These are phyloP conservation scores for Hydraecia micacea DNA, from an alignment of 2,888 invertebrate species.

Conservation along the genomic window DNA sequence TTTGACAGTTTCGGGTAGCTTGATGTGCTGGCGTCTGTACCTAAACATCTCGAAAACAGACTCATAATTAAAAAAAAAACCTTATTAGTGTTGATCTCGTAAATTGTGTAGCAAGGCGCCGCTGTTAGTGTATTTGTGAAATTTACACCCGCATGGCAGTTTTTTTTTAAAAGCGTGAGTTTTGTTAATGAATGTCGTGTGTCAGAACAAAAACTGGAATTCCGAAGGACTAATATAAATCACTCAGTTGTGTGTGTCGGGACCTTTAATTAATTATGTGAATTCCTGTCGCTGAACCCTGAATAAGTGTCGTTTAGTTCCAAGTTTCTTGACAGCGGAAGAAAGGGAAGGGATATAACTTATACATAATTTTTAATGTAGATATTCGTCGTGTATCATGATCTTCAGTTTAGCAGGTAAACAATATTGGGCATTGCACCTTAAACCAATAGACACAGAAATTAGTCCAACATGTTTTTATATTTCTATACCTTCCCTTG, in stretches of 20 bases:
- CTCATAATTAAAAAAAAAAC: background rate
- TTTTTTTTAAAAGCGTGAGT: conserved; percentile 65
- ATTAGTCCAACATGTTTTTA: too few relatives aligned
- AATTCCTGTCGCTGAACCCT: conserved; percentile 80
- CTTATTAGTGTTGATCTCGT: conserved; percentile 16
- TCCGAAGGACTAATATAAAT: conserved; percentile 81
- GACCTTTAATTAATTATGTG: conserved; percentile 86
- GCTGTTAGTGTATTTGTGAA: conserved; percentile 55
- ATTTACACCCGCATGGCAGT: conserved; percentile 55
- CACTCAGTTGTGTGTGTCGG: conserved; percentile 78
- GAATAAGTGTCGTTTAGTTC: conserved; percentile 48
- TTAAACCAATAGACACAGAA: too few relatives aligned
- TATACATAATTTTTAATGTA: background rate
- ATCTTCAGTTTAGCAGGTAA: background rate
- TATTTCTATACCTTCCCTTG: background rate
- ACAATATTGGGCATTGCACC: too few relatives aligned
- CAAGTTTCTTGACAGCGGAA: conserved; percentile 35
- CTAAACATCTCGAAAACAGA: background rate
- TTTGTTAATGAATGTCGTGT: conserved; percentile 84
- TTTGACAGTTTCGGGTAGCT: too few relatives aligned
- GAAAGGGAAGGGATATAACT: conserved; percentile 1
- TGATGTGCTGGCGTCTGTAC: too few relatives aligned
- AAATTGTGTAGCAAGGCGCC: conserved; percentile 34
- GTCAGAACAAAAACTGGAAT: conserved; percentile 84
- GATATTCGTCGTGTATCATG: background rate